Evolutionary conservation across 2,797 vertebrate genomes (phyloP).

Genomic region (Erithacus rubecula): DNA sequence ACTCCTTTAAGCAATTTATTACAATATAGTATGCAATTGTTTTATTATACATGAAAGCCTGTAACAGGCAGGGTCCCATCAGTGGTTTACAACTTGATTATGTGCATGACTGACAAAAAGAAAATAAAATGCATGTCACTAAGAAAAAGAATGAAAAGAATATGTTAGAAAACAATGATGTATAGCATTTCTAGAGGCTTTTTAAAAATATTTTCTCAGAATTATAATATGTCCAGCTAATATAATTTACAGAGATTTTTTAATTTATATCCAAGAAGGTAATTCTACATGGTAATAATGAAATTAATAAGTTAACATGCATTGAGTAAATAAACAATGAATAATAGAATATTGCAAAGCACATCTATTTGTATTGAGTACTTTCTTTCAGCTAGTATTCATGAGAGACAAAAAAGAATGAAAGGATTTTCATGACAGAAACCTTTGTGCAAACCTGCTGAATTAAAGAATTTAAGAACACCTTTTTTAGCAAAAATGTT

Average conservation of each 20-base stretch:
- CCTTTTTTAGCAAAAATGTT: not conserved
- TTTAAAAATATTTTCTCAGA: not conserved
- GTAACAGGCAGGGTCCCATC: not conserved
- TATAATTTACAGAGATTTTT: not conserved
- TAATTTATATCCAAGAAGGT: not conserved
- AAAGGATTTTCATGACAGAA: not conserved
- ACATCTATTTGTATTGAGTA: not conserved
- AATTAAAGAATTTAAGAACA: not conserved
- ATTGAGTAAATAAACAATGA: not conserved
- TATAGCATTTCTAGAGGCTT: not conserved
- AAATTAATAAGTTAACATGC: not conserved
- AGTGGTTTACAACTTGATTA: not conserved
- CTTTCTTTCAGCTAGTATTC: not conserved
- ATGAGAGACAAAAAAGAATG: not conserved
- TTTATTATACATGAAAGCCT: constrained; percentile 17
- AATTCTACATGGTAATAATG: not conserved
- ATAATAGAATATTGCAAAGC: not conserved
- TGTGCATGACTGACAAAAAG: not conserved
- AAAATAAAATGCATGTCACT: not conserved
- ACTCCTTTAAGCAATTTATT: constrained; percentile 33
- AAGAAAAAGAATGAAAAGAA: not conserved
- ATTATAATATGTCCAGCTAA: not conserved
- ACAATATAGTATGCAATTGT: not conserved
- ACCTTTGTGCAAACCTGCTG: not conserved
- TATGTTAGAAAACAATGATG: not conserved